Percentiles rank a stretch among this genome's conserved stretches.
phyloP scores from a whole-genome alignment of 2,888 invertebrate species.

The Hypolimnas misippus region DNA sequence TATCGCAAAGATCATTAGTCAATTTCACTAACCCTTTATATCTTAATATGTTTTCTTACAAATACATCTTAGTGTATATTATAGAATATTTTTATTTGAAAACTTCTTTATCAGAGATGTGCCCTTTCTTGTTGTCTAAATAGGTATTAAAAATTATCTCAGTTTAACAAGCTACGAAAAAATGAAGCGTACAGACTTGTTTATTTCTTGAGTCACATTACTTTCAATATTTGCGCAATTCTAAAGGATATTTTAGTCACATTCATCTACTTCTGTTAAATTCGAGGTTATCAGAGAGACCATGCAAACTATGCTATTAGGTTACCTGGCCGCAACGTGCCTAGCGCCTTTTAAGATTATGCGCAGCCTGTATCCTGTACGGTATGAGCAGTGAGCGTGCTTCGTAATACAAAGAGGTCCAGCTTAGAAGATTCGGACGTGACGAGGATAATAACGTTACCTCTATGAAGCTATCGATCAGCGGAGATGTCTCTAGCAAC shows the following conservation, averaged over 20 bases:
- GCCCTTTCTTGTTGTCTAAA: not conserved
- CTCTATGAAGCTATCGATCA: slow-evolving; percentile 20
- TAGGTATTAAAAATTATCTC: not conserved
- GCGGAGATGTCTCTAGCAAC: slow-evolving; percentile 16
- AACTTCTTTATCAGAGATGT: not conserved
- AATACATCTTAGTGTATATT: slow-evolving; percentile 7
- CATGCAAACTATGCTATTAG: slow-evolving; percentile 59
- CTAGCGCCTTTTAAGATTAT: slow-evolving; percentile 62
- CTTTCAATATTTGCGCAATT: not conserved
- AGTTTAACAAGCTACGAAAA: not conserved
- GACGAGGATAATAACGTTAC: slow-evolving; percentile 52
- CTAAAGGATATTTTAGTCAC: not conserved
- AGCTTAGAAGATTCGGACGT: slow-evolving; percentile 60
- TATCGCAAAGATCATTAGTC: slow-evolving; percentile 59
- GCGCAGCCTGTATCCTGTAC: slow-evolving; percentile 68
- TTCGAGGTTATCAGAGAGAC: slow-evolving; percentile 25
- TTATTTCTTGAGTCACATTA: not conserved
- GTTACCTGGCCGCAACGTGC: slow-evolving; percentile 57
- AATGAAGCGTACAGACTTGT: not conserved
- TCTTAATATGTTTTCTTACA: slow-evolving; percentile 50
- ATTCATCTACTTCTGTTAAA: slow-evolving; percentile 8
- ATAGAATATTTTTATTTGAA: not conserved
- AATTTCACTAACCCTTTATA: slow-evolving; percentile 60
- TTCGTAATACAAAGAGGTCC: slow-evolving; percentile 67
- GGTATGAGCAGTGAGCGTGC: slow-evolving; percentile 47